A percentile compares a stretch with the other conserved stretches of the same genome.
Evolutionary conservation across 2,797 vertebrate species (phyloP).

Genomic region (Acrossocheilus wenchowensis): DNA sequence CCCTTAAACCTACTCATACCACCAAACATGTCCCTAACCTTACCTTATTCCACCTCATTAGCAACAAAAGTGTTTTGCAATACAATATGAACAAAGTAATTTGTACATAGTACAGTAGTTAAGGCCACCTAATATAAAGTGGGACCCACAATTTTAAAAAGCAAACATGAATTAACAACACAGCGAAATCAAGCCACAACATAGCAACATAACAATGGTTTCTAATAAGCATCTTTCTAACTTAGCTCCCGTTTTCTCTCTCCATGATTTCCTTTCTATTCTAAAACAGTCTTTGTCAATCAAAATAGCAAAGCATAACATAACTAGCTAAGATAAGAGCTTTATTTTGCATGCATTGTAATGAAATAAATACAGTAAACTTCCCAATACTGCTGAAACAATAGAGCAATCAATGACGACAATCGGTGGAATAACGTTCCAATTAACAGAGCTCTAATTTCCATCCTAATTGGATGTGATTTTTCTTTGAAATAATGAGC

Average conservation of each 20-base stretch:
- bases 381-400: neutral
- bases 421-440: neutral
- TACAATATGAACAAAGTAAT: too few relatives aligned
- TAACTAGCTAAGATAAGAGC: neutral
- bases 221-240: neutral
- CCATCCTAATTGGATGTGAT: neutral
- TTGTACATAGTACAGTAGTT: too few relatives aligned
- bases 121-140: too few relatives aligned
- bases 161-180: neutral
- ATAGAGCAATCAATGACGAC: neutral
- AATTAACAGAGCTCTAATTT: neutral
- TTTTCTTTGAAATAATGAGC: slow-evolving; percentile 6
- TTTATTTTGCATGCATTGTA: neutral
- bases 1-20: too few relatives aligned
- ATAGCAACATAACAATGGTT: neutral
- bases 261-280: neutral
- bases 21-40: too few relatives aligned
- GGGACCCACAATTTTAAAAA: neutral
- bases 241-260: neutral
- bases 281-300: neutral
- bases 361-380: neutral
- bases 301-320: neutral
- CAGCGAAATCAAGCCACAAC: neutral
- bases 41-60: too few relatives aligned
- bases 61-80: too few relatives aligned